phyloP scores from a whole-genome alignment of 2,888 invertebrate genomes.

The Agrenia bidenticulata region DNA sequence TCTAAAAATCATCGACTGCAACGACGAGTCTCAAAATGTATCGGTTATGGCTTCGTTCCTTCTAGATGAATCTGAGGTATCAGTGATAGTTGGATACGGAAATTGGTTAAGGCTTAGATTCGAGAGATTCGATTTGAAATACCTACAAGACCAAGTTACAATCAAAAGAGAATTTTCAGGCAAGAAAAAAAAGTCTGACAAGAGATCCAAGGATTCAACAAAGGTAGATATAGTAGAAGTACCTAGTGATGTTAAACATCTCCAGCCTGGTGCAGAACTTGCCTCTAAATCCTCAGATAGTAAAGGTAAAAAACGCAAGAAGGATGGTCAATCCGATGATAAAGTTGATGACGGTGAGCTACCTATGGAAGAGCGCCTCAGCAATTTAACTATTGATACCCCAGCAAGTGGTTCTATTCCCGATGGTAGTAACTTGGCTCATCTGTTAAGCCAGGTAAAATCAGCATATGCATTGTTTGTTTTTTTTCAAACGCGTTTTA shows the following conservation, averaged over 20 bases:
- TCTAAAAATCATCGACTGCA: constrained; percentile 64
- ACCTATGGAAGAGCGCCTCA: constrained; percentile 78
- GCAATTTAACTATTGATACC: constrained; percentile 72
- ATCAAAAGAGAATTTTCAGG: constrained; percentile 57
- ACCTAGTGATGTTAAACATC: constrained; percentile 60
- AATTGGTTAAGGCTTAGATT: constrained; percentile 62
- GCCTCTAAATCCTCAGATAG: constrained; percentile 41
- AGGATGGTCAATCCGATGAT: constrained; percentile 53
- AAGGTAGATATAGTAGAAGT: constrained; percentile 44
- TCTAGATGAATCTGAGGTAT: constrained; percentile 55
- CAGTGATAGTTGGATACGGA: constrained; percentile 63
- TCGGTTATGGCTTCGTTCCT: constrained; percentile 58
- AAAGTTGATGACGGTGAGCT: constrained; percentile 59
- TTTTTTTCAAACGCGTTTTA: neutral
- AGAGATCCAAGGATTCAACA: neutral
- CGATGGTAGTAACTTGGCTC: constrained; percentile 72
- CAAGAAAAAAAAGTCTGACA: constrained; percentile 27
- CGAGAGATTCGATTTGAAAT: constrained; percentile 61
- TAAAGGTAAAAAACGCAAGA: constrained; percentile 56
- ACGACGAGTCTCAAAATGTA: constrained; percentile 61
- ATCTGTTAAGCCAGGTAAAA: constrained; percentile 67
- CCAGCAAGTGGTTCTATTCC: constrained; percentile 59
- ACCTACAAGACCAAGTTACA: constrained; percentile 58
- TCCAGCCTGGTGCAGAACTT: constrained; percentile 57
- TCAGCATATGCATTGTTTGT: neutral